These are phyloP conservation scores for Clarias gariepinus DNA, from an alignment of 2,113 vertebrate genomes.

Conservation along the genomic window DNA sequence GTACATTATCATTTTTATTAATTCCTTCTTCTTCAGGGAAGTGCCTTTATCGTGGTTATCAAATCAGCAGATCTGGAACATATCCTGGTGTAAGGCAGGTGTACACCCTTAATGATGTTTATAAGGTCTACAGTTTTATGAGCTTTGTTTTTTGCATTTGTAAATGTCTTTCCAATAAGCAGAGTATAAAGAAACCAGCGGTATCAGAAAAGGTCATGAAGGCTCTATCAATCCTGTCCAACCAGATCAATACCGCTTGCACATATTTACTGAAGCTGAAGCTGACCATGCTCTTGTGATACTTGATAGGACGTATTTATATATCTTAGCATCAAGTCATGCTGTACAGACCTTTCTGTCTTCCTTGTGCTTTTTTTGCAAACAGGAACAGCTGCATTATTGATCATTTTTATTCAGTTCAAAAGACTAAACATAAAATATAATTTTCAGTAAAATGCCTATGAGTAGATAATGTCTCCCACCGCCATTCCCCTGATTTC, in stretches of 20 bases:
- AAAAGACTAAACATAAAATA: neutral
- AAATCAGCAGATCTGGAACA: neutral
- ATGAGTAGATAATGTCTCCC: neutral
- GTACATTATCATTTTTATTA: neutral
- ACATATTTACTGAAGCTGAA: conserved; percentile 34
- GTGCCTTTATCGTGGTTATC: neutral
- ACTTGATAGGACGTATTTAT: conserved; percentile 19
- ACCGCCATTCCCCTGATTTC: neutral
- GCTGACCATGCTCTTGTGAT: conserved; percentile 19
- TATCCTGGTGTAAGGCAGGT: neutral
- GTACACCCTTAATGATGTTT: neutral
- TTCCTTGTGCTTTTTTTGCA: neutral
- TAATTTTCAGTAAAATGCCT: neutral
- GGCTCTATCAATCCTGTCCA: conserved; percentile 34
- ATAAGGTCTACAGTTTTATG: neutral
- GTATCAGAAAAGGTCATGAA: conserved; percentile 39
- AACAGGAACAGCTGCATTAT: neutral
- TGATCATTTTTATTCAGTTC: neutral
- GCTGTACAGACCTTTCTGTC: conserved; percentile 1
- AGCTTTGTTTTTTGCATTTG: neutral
- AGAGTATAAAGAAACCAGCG: conserved; percentile 22
- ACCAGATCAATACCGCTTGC: conserved; percentile 45
- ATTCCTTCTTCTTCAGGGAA: neutral
- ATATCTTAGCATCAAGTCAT: conserved; percentile 16
- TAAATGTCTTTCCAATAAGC: conserved; percentile 26